These are phyloP conservation scores for Phaonia tiefii DNA, from an alignment of 2,888 invertebrate genomes.

Conservation along the genomic window DNA sequence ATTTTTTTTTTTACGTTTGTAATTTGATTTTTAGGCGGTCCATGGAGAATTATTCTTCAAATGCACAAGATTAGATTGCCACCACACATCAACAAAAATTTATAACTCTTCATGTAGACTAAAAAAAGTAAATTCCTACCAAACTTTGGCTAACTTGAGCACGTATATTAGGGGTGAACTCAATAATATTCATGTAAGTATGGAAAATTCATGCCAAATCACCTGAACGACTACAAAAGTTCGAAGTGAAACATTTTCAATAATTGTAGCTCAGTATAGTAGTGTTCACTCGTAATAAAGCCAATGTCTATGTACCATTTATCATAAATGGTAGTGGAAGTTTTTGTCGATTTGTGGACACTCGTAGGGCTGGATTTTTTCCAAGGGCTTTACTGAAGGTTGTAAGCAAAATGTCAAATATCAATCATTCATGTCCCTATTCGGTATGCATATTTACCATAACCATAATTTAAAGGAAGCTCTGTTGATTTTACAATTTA, in stretches of 20 bases:
- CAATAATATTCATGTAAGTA: background rate
- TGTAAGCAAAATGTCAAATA: conserved; percentile 11
- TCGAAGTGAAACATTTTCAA: too few relatives aligned
- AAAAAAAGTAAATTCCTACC: conserved; percentile 4
- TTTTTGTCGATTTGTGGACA: conserved; percentile 4
- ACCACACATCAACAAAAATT: background rate
- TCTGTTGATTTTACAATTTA: too few relatives aligned
- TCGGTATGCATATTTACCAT: background rate
- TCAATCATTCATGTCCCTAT: conserved; percentile 44
- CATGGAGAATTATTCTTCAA: background rate
- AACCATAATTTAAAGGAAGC: too few relatives aligned
- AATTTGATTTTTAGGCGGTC: too few relatives aligned
- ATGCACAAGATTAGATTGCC: conserved; percentile 4
- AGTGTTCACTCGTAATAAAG: conserved; percentile 25
- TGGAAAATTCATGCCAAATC: too few relatives aligned
- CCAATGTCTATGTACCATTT: conserved; percentile 26
- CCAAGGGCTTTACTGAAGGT: background rate
- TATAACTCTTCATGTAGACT: background rate
- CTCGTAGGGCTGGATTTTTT: background rate
- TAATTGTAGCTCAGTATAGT: conserved; percentile 25
- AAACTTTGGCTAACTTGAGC: background rate
- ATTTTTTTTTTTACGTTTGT: too few relatives aligned
- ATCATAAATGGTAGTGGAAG: conserved; percentile 32
- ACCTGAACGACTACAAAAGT: too few relatives aligned
- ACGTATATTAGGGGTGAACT: background rate